Conservation (phyloP, 1,140 invertebrate genomes). For the Neotoxoptera formosana region DNA sequence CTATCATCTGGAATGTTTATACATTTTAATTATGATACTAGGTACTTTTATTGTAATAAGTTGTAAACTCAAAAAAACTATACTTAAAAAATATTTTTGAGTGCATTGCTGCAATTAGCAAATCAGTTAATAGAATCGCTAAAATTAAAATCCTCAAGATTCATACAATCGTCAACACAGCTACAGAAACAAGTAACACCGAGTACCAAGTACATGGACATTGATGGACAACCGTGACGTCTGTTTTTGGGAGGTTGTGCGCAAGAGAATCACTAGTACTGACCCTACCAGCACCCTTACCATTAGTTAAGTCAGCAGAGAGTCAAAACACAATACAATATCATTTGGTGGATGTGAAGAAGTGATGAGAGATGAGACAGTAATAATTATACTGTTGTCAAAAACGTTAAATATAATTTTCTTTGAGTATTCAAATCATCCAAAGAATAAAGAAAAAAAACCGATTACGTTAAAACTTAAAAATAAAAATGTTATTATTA, state of each 20-base stretch:
- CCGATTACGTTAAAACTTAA: neutral
- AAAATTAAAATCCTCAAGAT: neutral
- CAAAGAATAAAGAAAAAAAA: neutral
- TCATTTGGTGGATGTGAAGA: neutral
- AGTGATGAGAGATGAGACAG: neutral
- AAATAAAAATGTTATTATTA: neutral
- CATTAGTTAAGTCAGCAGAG: neutral
- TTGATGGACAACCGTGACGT: neutral
- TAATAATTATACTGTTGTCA: neutral
- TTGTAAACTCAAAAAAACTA: no score
- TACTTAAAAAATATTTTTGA: neutral
- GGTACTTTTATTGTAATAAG: neutral
- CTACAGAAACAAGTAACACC: neutral
- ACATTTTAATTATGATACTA: neutral
- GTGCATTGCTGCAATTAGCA: neutral
- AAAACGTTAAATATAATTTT: neutral
- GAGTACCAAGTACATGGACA: neutral
- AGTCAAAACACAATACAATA: neutral
- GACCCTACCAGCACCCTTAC: neutral
- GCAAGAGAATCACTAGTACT: neutral
- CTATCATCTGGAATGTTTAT: neutral
- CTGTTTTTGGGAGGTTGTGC: neutral
- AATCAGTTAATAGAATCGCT: neutral
- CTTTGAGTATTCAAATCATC: neutral
- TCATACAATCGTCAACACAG: neutral